Conservation (phyloP, 2,797 vertebrate species). For the Catamblyrhynchus diadema region DNA sequence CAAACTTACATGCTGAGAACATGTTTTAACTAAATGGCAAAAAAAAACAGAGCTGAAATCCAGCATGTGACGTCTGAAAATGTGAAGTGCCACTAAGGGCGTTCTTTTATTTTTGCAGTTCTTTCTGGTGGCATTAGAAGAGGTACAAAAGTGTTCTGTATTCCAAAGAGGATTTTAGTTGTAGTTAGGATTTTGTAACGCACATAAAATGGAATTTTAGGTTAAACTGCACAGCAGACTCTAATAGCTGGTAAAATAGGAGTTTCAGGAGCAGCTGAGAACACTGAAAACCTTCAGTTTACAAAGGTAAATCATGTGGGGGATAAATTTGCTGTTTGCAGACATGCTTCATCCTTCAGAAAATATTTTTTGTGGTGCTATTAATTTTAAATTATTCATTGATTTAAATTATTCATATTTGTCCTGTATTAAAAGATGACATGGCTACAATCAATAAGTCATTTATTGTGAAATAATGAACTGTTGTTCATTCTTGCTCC, state of each 20-base stretch:
- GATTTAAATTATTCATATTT: neutral
- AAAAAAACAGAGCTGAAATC: neutral
- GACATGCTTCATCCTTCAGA: neutral
- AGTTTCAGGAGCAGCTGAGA: neutral
- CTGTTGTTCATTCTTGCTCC: neutral
- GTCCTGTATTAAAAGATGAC: neutral
- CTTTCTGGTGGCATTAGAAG: neutral
- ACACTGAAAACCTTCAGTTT: neutral
- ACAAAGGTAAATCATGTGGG: neutral
- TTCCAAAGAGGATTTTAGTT: neutral
- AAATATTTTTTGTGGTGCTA: neutral
- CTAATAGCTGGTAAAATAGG: neutral
- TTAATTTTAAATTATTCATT: neutral
- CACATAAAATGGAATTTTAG: neutral
- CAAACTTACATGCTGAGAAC: fast-evolving
- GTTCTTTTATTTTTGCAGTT: neutral
- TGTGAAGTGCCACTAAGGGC: fast-evolving
- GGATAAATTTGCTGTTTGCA: neutral
- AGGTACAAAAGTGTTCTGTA: neutral
- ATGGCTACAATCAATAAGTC: neutral
- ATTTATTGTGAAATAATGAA: neutral
- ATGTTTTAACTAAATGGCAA: neutral
- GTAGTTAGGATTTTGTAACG: neutral
- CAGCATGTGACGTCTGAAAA: fast-evolving
- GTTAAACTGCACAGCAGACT: neutral